Conservation (phyloP, 2,113 vertebrate genomes). For the Capricornis sumatraensis region DNA sequence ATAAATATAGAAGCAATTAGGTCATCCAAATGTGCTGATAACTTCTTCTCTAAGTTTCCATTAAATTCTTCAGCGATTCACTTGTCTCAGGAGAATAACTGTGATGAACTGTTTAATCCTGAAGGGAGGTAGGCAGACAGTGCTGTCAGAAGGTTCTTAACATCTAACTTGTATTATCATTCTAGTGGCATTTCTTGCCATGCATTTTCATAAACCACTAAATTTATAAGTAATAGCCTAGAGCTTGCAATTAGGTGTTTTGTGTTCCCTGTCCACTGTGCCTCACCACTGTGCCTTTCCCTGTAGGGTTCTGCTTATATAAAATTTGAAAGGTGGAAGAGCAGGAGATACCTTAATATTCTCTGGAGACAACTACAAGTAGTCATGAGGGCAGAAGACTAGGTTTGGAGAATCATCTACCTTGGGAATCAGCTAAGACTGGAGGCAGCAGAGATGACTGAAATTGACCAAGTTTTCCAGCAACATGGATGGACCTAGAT, state of each 20-base stretch:
- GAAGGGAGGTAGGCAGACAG: background rate
- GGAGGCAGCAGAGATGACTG: background rate
- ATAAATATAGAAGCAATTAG: background rate
- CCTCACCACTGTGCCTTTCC: background rate
- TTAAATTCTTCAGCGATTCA: background rate
- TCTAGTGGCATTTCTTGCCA: background rate
- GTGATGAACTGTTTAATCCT: background rate
- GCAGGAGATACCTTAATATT: background rate
- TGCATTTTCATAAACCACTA: background rate
- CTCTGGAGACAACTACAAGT: background rate
- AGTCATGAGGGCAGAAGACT: background rate
- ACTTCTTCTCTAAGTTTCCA: background rate
- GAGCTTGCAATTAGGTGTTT: background rate
- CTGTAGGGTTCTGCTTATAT: background rate
- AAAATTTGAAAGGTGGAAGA: background rate
- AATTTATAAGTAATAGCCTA: background rate
- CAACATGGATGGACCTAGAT: background rate
- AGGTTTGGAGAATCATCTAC: background rate
- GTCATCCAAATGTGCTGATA: background rate
- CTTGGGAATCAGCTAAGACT: background rate
- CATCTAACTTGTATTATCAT: background rate
- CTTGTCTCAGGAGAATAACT: background rate
- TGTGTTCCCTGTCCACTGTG: background rate
- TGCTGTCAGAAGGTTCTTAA: background rate
- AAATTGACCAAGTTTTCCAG: background rate